Evolutionary conservation across 92 coral and sea anemone genomes (phyloP).

Genomic region (Paramuricea clavata): DNA sequence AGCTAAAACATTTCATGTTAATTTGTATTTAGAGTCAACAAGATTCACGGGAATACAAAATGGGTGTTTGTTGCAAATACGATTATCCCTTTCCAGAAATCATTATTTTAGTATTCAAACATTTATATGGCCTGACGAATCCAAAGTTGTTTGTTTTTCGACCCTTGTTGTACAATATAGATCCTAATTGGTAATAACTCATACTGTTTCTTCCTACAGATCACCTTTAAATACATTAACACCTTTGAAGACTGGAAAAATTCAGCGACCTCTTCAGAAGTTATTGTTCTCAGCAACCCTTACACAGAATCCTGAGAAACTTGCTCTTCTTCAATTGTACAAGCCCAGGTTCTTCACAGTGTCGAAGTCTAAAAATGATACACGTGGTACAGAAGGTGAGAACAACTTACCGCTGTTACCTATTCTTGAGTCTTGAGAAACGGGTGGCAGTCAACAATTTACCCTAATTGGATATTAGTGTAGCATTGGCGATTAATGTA

Average conservation of each 20-base stretch:
- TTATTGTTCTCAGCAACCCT: constrained; percentile 96
- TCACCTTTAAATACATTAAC: constrained; percentile 66
- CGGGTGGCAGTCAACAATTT: no score
- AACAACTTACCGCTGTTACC: no score
- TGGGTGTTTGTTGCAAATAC: no score
- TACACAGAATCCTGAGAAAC: constrained; percentile 95
- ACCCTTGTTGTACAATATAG: neutral
- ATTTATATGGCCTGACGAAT: no score
- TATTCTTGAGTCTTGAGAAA: no score
- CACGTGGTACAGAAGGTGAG: constrained; percentile 15
- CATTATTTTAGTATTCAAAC: neutral
- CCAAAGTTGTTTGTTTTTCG: no score
- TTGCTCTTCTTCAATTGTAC: constrained; percentile 84
- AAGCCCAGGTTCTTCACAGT: constrained; percentile 77
- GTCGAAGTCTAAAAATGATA: constrained; percentile 37
- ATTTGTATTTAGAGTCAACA: no score
- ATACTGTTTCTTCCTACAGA: constrained; percentile 63
- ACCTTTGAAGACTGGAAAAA: constrained; percentile 69
- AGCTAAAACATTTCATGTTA: no score
- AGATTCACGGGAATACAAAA: no score
- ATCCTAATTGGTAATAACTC: neutral
- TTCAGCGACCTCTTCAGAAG: constrained; percentile 92
- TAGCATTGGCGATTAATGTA: no score
- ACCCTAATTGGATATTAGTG: no score
- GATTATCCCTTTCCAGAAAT: no score